Base-by-base conservation (phyloP, 2,888 invertebrate species). In the Agrochola lota region DNA sequence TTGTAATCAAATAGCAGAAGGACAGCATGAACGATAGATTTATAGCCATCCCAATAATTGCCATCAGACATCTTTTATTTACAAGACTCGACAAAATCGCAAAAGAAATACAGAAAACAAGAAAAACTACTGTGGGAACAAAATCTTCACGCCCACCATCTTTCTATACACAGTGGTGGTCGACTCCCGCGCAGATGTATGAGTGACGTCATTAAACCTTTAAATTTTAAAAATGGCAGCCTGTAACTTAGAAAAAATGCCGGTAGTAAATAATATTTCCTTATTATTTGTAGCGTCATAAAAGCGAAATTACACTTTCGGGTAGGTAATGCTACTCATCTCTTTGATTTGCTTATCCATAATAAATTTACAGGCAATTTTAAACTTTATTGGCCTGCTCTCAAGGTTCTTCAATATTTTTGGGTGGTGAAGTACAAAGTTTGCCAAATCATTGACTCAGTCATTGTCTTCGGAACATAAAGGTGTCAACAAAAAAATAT, bases 381-480 rank as follows among this genome's bases (percentile, higher is more conserved):
- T 72, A 9, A 70, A 79, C 74, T 43, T 55, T 87, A 83, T 55
- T 0, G 0, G 7, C 4, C 2, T 8, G 0, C 0, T 0, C 0
- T 5, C 30, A 79, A 35, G 72, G 43, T 63, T 60, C 9, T 35
- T 7, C 8, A 20, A 20, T 64, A 23, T 72, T 77, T 78, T 26
- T 12, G 0, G 2, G 30, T 59, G 17, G 63, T 73, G 12, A 62
- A 77, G 15, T 15, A 67, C 12, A 78, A 80, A 64, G 60, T 78
- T 89, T 86, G 87, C 71, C 71, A 80, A 84, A 83, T 80, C 60
- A 83, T 78, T 90, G 91, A 91, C 86, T 91, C 91, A 92, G 86
- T 88, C 89, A 92, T 93, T 94, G 94, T 94, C 93, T 94, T 90
- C 88, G 66, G 78, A 78, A 84, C 90, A 88, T 93, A 94, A 94